These are phyloP conservation scores for Brevipalpus yothersi DNA, from an alignment of 1,140 invertebrate species.

Conservation along the genomic window DNA sequence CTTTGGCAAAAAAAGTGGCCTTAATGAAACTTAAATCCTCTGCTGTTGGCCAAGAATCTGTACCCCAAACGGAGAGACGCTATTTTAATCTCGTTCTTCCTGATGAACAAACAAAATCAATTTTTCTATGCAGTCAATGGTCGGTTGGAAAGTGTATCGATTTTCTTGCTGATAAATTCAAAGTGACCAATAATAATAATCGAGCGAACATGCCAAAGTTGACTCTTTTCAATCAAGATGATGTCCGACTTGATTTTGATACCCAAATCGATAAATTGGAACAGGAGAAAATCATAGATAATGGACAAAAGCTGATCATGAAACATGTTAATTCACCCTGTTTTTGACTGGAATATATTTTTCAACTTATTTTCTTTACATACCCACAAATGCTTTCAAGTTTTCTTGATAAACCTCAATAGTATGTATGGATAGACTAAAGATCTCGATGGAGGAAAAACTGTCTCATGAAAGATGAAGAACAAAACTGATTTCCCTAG, in stretches of 20 bases:
- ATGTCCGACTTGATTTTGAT: background rate
- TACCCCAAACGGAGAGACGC: conserved; percentile 2
- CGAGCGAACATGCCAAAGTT: background rate
- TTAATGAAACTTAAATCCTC: conserved; percentile 7
- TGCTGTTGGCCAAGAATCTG: conserved; percentile 1
- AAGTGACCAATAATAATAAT: background rate
- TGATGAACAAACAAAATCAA: background rate
- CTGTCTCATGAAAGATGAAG: too few species aligned
- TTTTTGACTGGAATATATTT: too few species aligned
- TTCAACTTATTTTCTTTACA: too few species aligned
- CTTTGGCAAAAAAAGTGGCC: conserved; percentile 4
- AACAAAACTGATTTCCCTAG: too few species aligned
- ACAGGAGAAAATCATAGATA: background rate
- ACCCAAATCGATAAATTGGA: background rate
- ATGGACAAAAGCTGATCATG: background rate
- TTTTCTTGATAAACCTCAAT: too few species aligned
- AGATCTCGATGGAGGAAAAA: too few species aligned
- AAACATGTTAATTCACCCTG: background rate
- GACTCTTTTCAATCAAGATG: background rate
- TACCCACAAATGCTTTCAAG: too few species aligned
- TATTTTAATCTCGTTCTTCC: conserved; percentile 5
- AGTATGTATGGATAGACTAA: too few species aligned
- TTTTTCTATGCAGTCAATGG: conserved; percentile 6
- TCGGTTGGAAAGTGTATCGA: conserved; percentile 7
- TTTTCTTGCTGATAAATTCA: background rate